These are phyloP conservation scores for Phylloscopus trochiloides DNA, from an alignment of 2,113 vertebrate species.

Conservation along the genomic window DNA sequence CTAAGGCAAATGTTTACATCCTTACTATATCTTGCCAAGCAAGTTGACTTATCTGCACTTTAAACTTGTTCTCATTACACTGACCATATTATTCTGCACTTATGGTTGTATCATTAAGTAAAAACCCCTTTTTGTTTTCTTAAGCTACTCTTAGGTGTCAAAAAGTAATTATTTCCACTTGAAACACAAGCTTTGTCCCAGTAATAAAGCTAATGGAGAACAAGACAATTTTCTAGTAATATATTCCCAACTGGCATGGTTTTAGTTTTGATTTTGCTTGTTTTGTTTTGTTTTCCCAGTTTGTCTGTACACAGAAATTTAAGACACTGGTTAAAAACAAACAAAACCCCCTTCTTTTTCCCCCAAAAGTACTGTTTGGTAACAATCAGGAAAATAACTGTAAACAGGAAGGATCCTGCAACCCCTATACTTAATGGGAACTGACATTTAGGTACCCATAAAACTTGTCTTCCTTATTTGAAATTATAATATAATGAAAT, in stretches of 20 bases:
- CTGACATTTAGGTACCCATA: background rate
- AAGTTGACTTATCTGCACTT: background rate
- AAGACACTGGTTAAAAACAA: background rate
- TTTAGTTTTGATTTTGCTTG: background rate
- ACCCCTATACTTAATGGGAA: background rate
- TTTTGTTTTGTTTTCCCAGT: background rate
- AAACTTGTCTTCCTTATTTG: background rate
- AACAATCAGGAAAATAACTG: background rate
- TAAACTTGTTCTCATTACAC: background rate
- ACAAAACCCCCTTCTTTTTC: background rate
- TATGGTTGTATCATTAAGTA: fast-evolving
- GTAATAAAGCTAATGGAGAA: background rate
- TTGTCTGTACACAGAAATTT: background rate
- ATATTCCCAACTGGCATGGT: background rate
- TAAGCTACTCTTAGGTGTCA: background rate
- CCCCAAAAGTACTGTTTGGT: background rate
- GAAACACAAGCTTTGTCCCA: background rate
- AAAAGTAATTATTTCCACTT: background rate
- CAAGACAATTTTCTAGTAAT: background rate
- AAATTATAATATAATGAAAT: background rate
- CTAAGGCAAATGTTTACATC: background rate
- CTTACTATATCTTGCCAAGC: background rate
- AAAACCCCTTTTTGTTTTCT: background rate
- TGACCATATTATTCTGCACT: background rate
- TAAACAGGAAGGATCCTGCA: background rate